A percentile compares a stretch with the other conserved stretches of the same genome.
These are phyloP conservation scores for Elysia crispata DNA, from an alignment of 2,888 invertebrate genomes.

Conservation along the genomic window DNA sequence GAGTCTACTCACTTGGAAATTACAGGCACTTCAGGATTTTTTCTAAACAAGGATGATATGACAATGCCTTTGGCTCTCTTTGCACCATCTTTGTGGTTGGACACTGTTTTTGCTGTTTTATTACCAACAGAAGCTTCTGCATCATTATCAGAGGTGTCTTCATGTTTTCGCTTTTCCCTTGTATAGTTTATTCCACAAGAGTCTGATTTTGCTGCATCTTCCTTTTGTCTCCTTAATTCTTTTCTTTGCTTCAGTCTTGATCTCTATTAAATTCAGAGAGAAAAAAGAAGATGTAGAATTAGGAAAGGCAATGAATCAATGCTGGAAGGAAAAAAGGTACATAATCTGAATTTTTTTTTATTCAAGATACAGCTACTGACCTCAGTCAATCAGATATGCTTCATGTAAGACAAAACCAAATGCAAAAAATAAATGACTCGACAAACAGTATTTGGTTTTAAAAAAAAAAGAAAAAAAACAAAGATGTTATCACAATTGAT, in stretches of 20 bases:
- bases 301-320: background rate
- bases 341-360: too few species aligned
- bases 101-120: too few species aligned
- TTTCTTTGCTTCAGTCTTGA: constrained; percentile 47
- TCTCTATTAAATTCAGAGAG: constrained; percentile 12
- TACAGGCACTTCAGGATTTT: constrained; percentile 51
- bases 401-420: too few species aligned
- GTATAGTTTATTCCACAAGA: background rate
- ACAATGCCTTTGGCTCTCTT: constrained; percentile 36
- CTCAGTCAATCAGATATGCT: too few species aligned
- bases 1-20: constrained; percentile 38
- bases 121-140: background rate
- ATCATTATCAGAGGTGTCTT: constrained; percentile 3
- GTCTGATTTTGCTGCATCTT: background rate
- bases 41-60: constrained; percentile 50
- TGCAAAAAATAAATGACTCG: too few species aligned
- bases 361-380: too few species aligned
- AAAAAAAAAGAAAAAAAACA: too few species aligned
- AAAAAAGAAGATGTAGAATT: background rate
- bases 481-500: too few species aligned
- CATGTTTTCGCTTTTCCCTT: background rate
- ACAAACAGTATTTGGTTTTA: too few species aligned
- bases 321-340: too few species aligned
- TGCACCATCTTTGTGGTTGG: background rate
- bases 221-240: background rate